Evolutionary conservation across 2,797 vertebrate genomes (phyloP), one percentile per base, ranked within the genome.

Genomic region (Crocidura indochinensis): DNA sequence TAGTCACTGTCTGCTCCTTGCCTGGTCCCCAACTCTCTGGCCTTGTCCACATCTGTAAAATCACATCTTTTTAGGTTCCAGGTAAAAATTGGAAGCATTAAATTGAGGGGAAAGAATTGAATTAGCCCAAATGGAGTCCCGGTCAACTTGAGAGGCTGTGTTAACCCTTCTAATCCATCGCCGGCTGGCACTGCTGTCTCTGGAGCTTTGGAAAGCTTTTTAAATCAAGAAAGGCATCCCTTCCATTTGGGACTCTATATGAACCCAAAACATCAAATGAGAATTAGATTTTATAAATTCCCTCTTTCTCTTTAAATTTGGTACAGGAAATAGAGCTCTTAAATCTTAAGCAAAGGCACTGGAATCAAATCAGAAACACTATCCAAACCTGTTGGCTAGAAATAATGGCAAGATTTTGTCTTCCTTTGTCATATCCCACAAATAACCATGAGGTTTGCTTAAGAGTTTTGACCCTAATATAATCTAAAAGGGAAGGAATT

Each of bases 21-120:
- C 56, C 53, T 17, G 8, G 51, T 88, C 77, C 92, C 75, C 10
- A 14, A 75, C 67, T 7, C 85, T 88, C 74, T 24, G 73, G n/a
- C n/a, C 93, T 51, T 8, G 0, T 77, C 92, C 93, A 80, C 94
- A 94, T 96, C 94, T 95, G 94, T 95, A 91, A 96, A 96, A 95
- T 96, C 93, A 80, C 94, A 94, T 95, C 80, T 95, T 96, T 95
- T 96, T 90, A 94, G 96, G 94, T 96, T 94, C 95, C 74, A 92
- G 93, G 78, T 90, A 85, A 92, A 91, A 97, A 96, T 96, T 94
- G 88, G 90, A 82, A 87, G 95, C 92, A 94, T 95, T 96, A 94
- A 95, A 93, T 95, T 79, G 81, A 56, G 68, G 81, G 72, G 49
- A 88, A 96, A 88, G 92, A 95, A 89, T 91, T 83, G 72, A 93